Conservation (phyloP, 2,113 vertebrate species). For the Coptodon bakossiorum region DNA sequence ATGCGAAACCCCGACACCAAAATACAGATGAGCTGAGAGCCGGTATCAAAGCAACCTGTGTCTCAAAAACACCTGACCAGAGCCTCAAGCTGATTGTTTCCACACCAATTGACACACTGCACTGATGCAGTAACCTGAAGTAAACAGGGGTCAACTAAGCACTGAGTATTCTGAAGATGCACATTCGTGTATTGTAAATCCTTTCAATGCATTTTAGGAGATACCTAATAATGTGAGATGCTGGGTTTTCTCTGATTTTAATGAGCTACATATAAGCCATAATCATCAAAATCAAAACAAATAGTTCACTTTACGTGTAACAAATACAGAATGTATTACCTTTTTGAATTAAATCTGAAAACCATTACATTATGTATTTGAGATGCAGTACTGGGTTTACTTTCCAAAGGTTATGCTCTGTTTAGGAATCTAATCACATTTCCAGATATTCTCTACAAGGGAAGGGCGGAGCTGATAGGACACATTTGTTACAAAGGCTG, state of each 20-base stretch:
- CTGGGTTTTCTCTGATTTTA: neutral
- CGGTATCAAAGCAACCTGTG: neutral
- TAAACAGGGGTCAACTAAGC: neutral
- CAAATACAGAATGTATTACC: neutral
- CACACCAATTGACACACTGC: no score
- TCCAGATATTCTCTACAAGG: neutral
- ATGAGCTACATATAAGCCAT: neutral
- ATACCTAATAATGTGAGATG: neutral
- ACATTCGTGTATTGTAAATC: neutral
- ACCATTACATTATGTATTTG: neutral
- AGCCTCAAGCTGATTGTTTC: neutral
- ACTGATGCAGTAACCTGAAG: neutral
- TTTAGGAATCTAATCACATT: constrained; percentile 31
- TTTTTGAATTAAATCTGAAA: neutral
- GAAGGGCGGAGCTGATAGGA: neutral
- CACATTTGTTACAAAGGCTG: neutral
- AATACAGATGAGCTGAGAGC: neutral
- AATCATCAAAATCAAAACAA: neutral
- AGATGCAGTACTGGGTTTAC: neutral
- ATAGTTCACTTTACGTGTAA: neutral
- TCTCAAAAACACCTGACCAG: neutral
- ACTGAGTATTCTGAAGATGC: neutral
- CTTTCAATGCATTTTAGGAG: neutral
- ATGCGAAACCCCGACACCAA: neutral
- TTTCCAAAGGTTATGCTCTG: constrained; percentile 4